phyloP scores from a whole-genome alignment of 2,797 vertebrate species.

The Erpetoichthys calabaricus region DNA sequence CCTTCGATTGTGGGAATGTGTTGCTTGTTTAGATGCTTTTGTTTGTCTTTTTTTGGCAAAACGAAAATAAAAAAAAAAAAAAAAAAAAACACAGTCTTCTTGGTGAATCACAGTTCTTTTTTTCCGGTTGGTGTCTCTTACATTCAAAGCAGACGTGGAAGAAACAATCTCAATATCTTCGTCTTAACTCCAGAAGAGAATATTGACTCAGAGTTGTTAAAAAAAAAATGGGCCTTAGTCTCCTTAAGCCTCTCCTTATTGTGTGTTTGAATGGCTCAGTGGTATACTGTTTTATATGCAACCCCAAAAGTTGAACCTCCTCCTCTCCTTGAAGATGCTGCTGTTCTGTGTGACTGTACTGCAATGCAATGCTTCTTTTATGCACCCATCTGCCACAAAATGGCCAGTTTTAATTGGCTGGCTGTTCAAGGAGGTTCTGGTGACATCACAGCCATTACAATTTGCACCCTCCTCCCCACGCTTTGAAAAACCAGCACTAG shows the following conservation, averaged over 20 bases:
- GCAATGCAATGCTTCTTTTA: constrained; percentile 70
- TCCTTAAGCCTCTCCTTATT: constrained; percentile 35
- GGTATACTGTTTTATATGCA: constrained; percentile 56
- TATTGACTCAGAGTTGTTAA: constrained; percentile 43
- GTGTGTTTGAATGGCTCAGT: constrained; percentile 15
- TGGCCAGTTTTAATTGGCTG: constrained; percentile 63
- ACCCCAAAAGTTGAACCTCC: constrained; percentile 37
- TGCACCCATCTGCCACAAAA: constrained; percentile 60
- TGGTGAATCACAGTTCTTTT: constrained; percentile 49
- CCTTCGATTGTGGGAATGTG: constrained; percentile 42
- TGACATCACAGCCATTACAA: constrained; percentile 60
- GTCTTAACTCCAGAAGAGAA: constrained; percentile 37
- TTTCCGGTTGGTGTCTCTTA: constrained; percentile 29
- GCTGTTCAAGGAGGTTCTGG: constrained; percentile 66
- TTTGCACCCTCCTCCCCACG: constrained; percentile 62
- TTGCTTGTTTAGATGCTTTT: constrained; percentile 17
- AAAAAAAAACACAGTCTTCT: constrained; percentile 36
- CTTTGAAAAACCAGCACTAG: constrained; percentile 50
- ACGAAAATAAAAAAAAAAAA: constrained; percentile 32
- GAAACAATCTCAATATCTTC: background rate
- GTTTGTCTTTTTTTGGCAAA: constrained; percentile 31
- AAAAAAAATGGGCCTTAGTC: constrained; percentile 52
- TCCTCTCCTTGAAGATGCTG: constrained; percentile 12
- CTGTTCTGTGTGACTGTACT: constrained; percentile 68
- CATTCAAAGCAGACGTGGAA: background rate